These are phyloP conservation scores for Sardina pilchardus DNA, from an alignment of 2,113 vertebrate genomes.

Conservation along the genomic window DNA sequence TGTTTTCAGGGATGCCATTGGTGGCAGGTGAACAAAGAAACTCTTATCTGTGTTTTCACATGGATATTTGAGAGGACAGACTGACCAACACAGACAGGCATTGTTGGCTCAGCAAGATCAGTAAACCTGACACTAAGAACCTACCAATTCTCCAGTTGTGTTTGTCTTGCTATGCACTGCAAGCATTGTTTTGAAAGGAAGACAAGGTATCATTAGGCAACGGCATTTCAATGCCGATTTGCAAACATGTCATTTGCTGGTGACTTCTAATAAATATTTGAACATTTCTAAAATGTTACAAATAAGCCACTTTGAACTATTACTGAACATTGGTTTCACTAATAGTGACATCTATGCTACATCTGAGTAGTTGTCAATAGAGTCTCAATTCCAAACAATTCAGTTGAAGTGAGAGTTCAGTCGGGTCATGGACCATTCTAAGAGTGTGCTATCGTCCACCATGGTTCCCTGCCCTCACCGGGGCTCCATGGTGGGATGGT, in stretches of 20 bases:
- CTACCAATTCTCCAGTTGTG: slow-evolving; percentile 30
- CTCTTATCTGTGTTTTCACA: not conserved
- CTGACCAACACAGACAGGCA: not conserved
- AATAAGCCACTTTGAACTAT: too few species aligned
- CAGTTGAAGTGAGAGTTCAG: not conserved
- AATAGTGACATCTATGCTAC: too few species aligned
- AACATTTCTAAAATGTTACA: too few species aligned
- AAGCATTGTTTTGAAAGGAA: slow-evolving; percentile 8
- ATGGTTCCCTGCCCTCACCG: slow-evolving; percentile 69
- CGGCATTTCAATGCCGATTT: too few species aligned
- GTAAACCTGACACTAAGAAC: not conserved
- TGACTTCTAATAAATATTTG: too few species aligned
- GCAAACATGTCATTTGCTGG: too few species aligned
- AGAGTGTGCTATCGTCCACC: slow-evolving; percentile 1
- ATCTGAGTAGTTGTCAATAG: too few species aligned
- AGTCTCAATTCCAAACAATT: not conserved
- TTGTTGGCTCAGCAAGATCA: not conserved
- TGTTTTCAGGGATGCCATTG: not conserved
- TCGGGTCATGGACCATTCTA: not conserved
- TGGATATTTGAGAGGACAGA: not conserved
- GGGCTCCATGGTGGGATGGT: slow-evolving; percentile 82
- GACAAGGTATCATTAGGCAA: not conserved
- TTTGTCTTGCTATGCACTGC: slow-evolving; percentile 24
- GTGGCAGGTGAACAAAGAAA: not conserved
- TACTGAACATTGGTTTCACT: too few species aligned